Conservation (phyloP, 2,888 invertebrate genomes). For the Nemoura dubitans region DNA sequence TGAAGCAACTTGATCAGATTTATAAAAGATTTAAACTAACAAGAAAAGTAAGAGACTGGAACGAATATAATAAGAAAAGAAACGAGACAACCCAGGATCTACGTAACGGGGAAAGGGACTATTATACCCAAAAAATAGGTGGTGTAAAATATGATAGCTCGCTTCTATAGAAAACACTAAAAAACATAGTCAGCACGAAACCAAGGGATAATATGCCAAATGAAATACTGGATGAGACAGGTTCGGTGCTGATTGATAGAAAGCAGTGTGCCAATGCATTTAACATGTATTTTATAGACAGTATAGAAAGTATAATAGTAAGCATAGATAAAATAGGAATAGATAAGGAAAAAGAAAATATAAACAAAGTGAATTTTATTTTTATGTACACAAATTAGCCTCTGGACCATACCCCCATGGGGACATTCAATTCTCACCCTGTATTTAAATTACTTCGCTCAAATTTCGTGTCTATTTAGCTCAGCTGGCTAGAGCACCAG, state of each 20-base stretch:
- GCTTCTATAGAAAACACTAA: constrained; percentile 19
- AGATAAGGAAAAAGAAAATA: background rate
- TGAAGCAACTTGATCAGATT: background rate
- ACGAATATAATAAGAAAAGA: background rate
- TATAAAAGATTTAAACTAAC: constrained; percentile 22
- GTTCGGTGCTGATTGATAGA: background rate
- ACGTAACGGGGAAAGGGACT: background rate
- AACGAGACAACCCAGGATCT: background rate
- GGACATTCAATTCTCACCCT: too few species aligned
- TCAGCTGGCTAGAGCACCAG: too few species aligned
- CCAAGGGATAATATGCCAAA: background rate
- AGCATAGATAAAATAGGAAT: background rate
- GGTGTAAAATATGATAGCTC: background rate
- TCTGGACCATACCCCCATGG: too few species aligned
- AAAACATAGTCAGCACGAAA: background rate
- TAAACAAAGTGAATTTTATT: background rate
- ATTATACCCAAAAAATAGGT: constrained; percentile 24
- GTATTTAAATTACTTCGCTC: too few species aligned
- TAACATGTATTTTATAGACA: constrained; percentile 24
- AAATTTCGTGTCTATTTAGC: too few species aligned
- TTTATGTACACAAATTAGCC: background rate
- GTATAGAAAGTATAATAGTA: background rate
- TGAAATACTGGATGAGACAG: background rate
- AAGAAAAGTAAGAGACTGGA: constrained; percentile 8
- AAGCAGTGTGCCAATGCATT: background rate